Base-by-base conservation (phyloP, 2,797 vertebrate species). In the Sebastes dallii region DNA sequence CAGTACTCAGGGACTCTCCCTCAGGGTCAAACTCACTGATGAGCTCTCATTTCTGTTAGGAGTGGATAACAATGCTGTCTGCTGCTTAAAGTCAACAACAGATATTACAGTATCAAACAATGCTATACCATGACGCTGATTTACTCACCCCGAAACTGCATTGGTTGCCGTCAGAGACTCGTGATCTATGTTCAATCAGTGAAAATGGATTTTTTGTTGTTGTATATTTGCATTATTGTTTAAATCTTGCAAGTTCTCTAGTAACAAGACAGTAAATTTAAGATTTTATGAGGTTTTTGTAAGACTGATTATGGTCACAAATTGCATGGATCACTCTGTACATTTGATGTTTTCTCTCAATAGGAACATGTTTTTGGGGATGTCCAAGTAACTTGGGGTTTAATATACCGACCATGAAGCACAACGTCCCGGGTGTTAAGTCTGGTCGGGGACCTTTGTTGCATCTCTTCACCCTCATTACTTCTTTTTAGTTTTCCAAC, bases 21-120 rank as follows among this genome's bases (percentile, higher is more conserved):
- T 80, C 82, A 82, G 90, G 91, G 90, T 91, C 80, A 78, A 87
- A 86, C 70, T 68, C 42, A 72, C 76, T 70, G 83, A 91, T 87
- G 83, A 91, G 78, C 73, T 78, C 69, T 87, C 60, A 83, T 81
- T 78, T 86, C 65, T 86, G 71, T 75, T 73, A 42, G 67, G 70
- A 75, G 80, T 68, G 77, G 81, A 83, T 77, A 72, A 66, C 30
- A 78, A 22, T 75, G 69, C 66, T 77, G 20, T 72, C 67, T 66
- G 72, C 25, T 67, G 46, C 71, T 66, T 72, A 65, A 77, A 84
- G 62, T 65, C 64, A 60, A 34, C 7, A 3, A 81, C 52, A 66
- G 13, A 68, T 2, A 73, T 34, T 22, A 58, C 25, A 22, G 30
- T 22, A 25, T 56, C 6, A 42, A 70, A 66, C 27, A 75, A 34